phyloP scores from a whole-genome alignment of 2,888 invertebrate species.

The Magallana nippona region DNA sequence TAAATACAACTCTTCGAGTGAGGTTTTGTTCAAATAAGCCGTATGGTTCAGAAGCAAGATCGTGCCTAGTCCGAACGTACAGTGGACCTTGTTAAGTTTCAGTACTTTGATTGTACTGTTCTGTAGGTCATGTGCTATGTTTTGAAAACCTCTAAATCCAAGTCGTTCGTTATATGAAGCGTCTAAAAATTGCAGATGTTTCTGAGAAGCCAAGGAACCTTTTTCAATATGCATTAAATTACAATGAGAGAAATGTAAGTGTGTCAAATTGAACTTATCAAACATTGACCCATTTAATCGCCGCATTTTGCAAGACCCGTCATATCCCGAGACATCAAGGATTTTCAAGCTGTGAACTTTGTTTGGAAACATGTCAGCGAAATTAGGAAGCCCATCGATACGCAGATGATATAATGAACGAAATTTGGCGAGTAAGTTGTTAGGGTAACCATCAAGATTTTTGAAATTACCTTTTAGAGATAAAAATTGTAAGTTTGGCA shows the following conservation, averaged over 20 bases:
- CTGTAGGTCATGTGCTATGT: constrained; percentile 33
- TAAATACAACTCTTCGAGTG: constrained; percentile 34
- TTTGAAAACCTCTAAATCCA: constrained; percentile 17
- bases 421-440: neutral
- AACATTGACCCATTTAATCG: neutral
- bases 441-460: neutral
- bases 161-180: constrained; percentile 26
- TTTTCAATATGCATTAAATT: constrained; percentile 18
- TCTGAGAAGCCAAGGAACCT: constrained; percentile 1
- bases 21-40: constrained; percentile 12
- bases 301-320: neutral
- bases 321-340: constrained; percentile 35
- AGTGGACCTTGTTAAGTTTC: constrained; percentile 31
- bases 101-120: constrained; percentile 27
- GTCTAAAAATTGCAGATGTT: constrained; percentile 11
- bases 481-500: neutral
- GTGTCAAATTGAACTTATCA: constrained; percentile 7
- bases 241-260: constrained; percentile 35
- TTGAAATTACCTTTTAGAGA: constrained; percentile 28
- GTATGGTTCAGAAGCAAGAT: neutral
- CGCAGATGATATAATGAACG: neutral
- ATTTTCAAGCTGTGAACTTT: neutral
- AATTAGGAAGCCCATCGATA: constrained; percentile 32
- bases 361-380: constrained; percentile 26
- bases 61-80: constrained; percentile 44